These are phyloP conservation scores for Oxyteleia sp. DNA, from an alignment of 2,888 invertebrate species.

Conservation along the genomic window DNA sequence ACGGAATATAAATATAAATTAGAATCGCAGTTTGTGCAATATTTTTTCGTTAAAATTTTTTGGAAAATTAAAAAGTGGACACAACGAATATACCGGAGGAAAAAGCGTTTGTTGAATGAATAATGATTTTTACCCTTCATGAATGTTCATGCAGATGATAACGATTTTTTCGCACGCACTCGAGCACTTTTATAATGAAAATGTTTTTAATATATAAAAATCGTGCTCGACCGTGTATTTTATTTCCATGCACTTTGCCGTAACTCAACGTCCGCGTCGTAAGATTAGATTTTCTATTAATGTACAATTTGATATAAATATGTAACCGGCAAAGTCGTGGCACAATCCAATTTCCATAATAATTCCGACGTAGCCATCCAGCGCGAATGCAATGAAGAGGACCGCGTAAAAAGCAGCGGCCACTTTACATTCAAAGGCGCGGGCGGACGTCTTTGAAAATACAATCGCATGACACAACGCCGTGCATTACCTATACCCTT, in stretches of 20 bases:
- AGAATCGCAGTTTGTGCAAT: too few relatives aligned
- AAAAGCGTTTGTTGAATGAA: conserved; percentile 11
- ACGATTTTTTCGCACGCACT: conserved; percentile 10
- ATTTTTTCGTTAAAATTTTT: too few relatives aligned
- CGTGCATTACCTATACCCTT: conserved; percentile 84
- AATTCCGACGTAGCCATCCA: conserved; percentile 64
- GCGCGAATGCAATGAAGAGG: conserved; percentile 70
- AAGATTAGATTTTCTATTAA: conserved; percentile 51
- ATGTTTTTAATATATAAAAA: neutral
- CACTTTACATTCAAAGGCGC: conserved; percentile 87
- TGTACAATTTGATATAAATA: conserved; percentile 61
- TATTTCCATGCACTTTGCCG: conserved; percentile 6
- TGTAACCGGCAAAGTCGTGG: conserved; percentile 52
- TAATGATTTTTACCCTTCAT: conserved; percentile 23
- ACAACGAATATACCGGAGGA: conserved; percentile 1
- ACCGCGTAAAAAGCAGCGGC: conserved; percentile 72
- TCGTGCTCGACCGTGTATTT: neutral
- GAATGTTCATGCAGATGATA: conserved; percentile 24
- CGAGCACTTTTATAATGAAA: neutral
- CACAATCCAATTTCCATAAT: conserved; percentile 74
- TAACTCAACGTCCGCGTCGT: conserved; percentile 21
- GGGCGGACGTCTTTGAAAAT: conserved; percentile 86
- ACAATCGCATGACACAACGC: conserved; percentile 87
- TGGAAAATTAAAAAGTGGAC: neutral
- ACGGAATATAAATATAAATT: neutral